Evolutionary conservation across 2,797 vertebrate species (phyloP).

Genomic region (Calcarius lapponicus): DNA sequence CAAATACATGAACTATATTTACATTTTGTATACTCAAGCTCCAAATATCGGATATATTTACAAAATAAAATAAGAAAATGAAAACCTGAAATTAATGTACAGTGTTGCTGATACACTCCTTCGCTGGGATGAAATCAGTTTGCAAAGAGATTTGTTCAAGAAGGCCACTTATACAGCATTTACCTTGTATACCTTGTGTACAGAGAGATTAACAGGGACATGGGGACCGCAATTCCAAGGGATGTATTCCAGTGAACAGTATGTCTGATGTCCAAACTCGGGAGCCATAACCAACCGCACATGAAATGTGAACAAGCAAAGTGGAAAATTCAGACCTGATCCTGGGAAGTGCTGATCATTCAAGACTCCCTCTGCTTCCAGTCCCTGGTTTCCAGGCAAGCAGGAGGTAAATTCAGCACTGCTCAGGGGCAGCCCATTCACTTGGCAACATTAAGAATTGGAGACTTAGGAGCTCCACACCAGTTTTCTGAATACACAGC

Average conservation of each 20-base stretch:
- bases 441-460: neutral
- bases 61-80: constrained; percentile 97
- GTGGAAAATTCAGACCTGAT: neutral
- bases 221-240: neutral
- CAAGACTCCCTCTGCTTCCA: neutral
- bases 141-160: constrained; percentile 74
- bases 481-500: constrained; percentile 10
- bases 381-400: neutral
- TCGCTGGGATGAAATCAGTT: constrained; percentile 74
- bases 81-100: constrained; percentile 90
- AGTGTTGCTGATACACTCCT: constrained; percentile 87
- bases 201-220: constrained; percentile 23
- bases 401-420: neutral
- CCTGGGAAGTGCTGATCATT: neutral
- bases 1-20: constrained; percentile 99
- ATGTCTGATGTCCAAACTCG: neutral
- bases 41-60: constrained; percentile 98
- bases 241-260: constrained; percentile 1
- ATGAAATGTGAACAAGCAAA: neutral
- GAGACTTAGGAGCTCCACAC: neutral
- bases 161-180: constrained; percentile 76
- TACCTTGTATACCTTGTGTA: constrained; percentile 47
- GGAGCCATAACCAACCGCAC: constrained; percentile 2
- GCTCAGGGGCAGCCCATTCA: neutral
- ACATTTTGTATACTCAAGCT: constrained; percentile 99